A percentile compares a stretch with the other conserved stretches of the same genome.
Evolutionary conservation across 2,113 vertebrate species (phyloP).

Genomic region (Sylvilagus bachmani): DNA sequence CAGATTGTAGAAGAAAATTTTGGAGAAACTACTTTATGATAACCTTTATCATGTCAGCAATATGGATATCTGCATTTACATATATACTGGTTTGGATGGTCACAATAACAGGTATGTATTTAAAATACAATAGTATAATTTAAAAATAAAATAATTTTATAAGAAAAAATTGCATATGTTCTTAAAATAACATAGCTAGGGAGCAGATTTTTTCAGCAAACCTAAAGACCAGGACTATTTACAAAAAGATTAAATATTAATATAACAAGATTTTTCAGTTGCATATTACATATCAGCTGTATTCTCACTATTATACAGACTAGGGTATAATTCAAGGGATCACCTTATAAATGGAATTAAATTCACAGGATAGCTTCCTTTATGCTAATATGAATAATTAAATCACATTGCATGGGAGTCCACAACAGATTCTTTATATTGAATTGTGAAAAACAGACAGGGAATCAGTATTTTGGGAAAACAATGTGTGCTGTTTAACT

Average conservation of each 20-base stretch:
- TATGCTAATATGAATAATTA: slow-evolving; percentile 25
- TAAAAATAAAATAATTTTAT: slow-evolving; percentile 34
- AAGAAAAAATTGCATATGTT: slow-evolving; percentile 32
- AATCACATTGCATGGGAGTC: background rate
- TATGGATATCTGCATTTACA: slow-evolving; percentile 98
- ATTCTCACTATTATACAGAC: slow-evolving; percentile 44
- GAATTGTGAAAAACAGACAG: slow-evolving; percentile 34
- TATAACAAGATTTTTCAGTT: slow-evolving; percentile 45
- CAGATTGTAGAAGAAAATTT: slow-evolving; percentile 95
- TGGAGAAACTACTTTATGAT: slow-evolving; percentile 96
- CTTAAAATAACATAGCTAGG: background rate
- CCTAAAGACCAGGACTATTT: slow-evolving; percentile 41
- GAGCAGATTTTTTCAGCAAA: slow-evolving; percentile 33
- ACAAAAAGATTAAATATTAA: slow-evolving; percentile 55
- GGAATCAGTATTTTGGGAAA: background rate
- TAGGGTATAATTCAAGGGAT: background rate
- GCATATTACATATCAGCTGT: background rate
- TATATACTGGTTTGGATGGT: slow-evolving; percentile 99
- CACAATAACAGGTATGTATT: slow-evolving; percentile 94
- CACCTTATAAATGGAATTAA: slow-evolving; percentile 55
- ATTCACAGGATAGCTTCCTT: background rate
- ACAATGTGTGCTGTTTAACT: background rate
- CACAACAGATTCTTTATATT: slow-evolving; percentile 1
- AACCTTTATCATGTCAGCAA: slow-evolving; percentile 96
- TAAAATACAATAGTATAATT: background rate